A percentile compares a stretch with the other conserved stretches of the same genome.
Conservation (phyloP, 2,888 invertebrate genomes). For the Ditula angustiorana region DNA sequence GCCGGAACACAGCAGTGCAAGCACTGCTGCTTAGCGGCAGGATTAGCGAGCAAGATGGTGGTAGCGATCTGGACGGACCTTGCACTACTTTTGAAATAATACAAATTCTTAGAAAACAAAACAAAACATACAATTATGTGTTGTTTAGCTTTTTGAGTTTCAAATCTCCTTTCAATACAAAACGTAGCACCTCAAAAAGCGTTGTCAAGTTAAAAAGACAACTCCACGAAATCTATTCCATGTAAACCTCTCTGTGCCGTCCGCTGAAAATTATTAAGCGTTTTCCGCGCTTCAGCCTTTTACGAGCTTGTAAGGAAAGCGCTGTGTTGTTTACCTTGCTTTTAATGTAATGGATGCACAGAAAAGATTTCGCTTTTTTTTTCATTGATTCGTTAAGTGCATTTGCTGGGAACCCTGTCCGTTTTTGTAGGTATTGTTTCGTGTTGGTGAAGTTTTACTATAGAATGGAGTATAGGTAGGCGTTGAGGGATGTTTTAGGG, state of each 20-base stretch:
- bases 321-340: conserved; percentile 28
- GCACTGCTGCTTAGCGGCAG: no score
- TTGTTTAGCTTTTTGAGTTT: no score
- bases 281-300: conserved; percentile 19
- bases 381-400: conserved; percentile 26
- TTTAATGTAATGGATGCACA: conserved; percentile 22
- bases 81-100: no score
- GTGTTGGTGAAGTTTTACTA: background rate
- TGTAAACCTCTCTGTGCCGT: background rate
- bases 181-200: background rate
- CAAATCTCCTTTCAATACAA: no score
- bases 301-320: background rate
- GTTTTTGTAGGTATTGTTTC: background rate
- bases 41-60: no score
- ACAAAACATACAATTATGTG: no score
- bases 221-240: background rate
- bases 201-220: background rate
- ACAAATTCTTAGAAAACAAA: no score
- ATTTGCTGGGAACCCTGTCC: conserved; percentile 20
- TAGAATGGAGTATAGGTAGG: no score
- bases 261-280: conserved; percentile 7
- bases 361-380: conserved; percentile 1
- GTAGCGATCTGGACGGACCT: no score
- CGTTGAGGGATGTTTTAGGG: no score
- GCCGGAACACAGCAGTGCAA: no score